These are phyloP conservation scores for Astur gentilis DNA, from an alignment of 2,113 vertebrate species.

Conservation along the genomic window DNA sequence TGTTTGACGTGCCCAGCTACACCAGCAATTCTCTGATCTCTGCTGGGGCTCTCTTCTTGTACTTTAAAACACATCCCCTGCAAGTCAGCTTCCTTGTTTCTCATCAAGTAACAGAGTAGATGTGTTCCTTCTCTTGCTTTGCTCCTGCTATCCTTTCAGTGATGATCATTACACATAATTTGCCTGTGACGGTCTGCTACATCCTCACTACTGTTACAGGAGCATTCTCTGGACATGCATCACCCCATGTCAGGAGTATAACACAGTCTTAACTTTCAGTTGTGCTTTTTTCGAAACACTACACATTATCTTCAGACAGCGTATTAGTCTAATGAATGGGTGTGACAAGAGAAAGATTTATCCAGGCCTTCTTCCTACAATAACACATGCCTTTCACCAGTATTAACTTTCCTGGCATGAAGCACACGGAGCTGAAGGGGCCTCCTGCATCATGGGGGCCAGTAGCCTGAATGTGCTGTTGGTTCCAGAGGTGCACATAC, in stretches of 20 bases:
- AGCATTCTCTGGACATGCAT: not conserved
- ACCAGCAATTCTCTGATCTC: not conserved
- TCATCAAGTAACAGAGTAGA: not conserved
- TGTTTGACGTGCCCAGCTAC: not conserved
- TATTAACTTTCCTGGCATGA: not conserved
- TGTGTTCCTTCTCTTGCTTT: not conserved
- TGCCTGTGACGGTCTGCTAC: not conserved
- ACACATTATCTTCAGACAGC: not conserved
- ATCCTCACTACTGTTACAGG: not conserved
- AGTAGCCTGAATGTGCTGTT: rapidly evolving
- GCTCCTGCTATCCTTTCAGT: not conserved
- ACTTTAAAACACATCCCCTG: not conserved
- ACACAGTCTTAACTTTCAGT: not conserved
- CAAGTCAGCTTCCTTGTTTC: not conserved
- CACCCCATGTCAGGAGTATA: not conserved
- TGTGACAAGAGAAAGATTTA: not conserved
- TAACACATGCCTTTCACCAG: not conserved
- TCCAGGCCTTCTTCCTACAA: not conserved
- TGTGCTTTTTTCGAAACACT: not conserved
- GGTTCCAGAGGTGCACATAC: not conserved
- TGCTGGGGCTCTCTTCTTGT: not conserved
- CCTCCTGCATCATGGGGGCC: rapidly evolving
- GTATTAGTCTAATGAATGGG: not conserved
- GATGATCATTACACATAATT: rapidly evolving
- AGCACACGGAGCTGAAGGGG: not conserved